A percentile compares a stretch with the other conserved stretches of the same genome.
Evolutionary conservation across 1,140 invertebrate species (phyloP).

Genomic region (Drosophila guanche): DNA sequence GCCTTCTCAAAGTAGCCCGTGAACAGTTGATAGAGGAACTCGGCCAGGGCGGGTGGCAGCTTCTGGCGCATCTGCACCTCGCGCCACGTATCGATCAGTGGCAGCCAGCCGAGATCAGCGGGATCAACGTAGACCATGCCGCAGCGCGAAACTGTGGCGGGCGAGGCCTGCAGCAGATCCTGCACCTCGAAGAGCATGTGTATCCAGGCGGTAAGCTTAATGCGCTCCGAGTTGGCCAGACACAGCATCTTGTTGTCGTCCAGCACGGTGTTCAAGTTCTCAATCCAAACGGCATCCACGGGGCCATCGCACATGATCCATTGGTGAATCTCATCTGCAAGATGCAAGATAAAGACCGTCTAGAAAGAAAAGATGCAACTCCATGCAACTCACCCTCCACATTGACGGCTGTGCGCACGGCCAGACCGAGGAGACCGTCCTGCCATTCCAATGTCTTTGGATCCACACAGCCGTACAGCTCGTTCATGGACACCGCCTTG

Average conservation of each 20-base stretch:
- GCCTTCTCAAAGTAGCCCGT: slow-evolving; percentile 86
- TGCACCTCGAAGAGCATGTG: slow-evolving; percentile 96
- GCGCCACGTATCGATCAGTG: slow-evolving; percentile 92
- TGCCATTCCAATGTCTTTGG: slow-evolving; percentile 94
- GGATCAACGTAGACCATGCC: slow-evolving; percentile 97
- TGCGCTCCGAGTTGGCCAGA: slow-evolving; percentile 93
- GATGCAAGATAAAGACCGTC: too few relatives aligned
- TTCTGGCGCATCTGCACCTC: slow-evolving; percentile 85
- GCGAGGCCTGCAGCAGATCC: slow-evolving; percentile 93
- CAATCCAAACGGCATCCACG: slow-evolving; percentile 97
- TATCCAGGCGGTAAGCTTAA: slow-evolving; percentile 92
- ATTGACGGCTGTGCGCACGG: slow-evolving; percentile 88
- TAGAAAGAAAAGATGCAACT: too few relatives aligned
- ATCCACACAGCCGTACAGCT: slow-evolving; percentile 95
- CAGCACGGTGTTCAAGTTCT: slow-evolving; percentile 96
- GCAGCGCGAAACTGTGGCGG: slow-evolving; percentile 93
- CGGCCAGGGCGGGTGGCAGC: slow-evolving; percentile 85
- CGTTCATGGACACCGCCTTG: slow-evolving; percentile 94
- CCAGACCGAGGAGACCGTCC: slow-evolving; percentile 92
- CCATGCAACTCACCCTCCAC: slow-evolving; percentile 80
- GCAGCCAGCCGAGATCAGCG: slow-evolving; percentile 90
- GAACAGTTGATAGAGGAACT: slow-evolving; percentile 87
- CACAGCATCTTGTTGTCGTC: slow-evolving; percentile 98
- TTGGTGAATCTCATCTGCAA: slow-evolving; percentile 87
- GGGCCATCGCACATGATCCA: slow-evolving; percentile 95